A percentile compares a stretch with the other conserved stretches of the same genome.
phyloP scores from a whole-genome alignment of 2,113 vertebrate genomes.

The Dromaius novaehollandiae region DNA sequence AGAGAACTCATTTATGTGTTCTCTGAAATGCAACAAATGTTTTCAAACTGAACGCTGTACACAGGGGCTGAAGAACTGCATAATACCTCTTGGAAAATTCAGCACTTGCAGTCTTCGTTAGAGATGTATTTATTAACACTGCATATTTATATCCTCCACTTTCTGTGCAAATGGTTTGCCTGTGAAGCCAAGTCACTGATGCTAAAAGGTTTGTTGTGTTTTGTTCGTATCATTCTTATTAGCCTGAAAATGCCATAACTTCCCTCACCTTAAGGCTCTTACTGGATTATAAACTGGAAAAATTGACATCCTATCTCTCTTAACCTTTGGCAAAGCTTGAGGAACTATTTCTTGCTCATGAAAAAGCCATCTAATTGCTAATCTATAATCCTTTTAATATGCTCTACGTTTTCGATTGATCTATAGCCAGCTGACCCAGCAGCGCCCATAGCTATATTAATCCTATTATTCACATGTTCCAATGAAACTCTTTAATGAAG shows the following conservation, averaged over 20 bases:
- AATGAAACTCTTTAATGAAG: constrained; percentile 78
- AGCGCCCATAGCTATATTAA: constrained; percentile 88
- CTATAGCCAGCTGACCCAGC: constrained; percentile 88
- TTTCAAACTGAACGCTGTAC: constrained; percentile 9
- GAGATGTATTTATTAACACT: background rate
- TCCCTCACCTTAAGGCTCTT: constrained; percentile 44
- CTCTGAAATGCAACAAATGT: constrained; percentile 8
- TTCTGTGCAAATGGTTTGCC: background rate
- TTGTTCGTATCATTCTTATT: constrained; percentile 38
- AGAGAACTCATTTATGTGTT: constrained; percentile 29
- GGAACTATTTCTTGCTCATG: constrained; percentile 79
- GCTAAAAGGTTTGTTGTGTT: constrained; percentile 24
- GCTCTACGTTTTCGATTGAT: constrained; percentile 89
- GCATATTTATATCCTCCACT: background rate
- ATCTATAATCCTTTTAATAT: constrained; percentile 99
- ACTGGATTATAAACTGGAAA: constrained; percentile 78
- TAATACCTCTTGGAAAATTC: background rate
- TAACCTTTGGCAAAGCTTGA: constrained; percentile 83
- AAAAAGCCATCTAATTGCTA: constrained; percentile 95
- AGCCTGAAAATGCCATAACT: constrained; percentile 61
- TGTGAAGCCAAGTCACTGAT: constrained; percentile 26
- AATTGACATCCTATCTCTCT: constrained; percentile 74
- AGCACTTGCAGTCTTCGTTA: background rate
- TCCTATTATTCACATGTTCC: constrained; percentile 89
- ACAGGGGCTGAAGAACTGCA: background rate